Base-by-base conservation (phyloP, 2,888 invertebrate genomes). In the Coleophora deauratella region DNA sequence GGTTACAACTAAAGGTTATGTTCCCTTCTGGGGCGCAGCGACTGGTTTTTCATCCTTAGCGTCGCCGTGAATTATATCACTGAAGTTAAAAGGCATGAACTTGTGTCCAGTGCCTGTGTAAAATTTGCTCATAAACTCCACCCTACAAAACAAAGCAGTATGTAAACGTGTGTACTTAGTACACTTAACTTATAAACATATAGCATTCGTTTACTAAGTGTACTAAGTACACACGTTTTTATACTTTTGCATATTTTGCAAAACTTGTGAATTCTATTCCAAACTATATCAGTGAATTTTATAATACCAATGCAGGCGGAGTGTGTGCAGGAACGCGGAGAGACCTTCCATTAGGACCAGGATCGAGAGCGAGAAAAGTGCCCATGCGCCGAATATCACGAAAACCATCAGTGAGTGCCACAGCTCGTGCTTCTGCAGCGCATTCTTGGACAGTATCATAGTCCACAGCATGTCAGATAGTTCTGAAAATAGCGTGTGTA, bases 91-190 rank as follows among this genome's bases (percentile, higher is more conserved):
- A 1, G 94, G 93, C 13, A 72, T 71, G 66, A 94, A 94, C 2
- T 84, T 68, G 61, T 88, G 87, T 0, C 94, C 94, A 4, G 77
- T 76, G 0, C 93, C 93, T 9, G 63, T 58, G 66, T 93, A 96
- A 75, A 96, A 97, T 72, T 97, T 96, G 71, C 96, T 97, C 89
- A 98, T 97, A 75, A 99, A 99, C 72, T 97, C 96, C 42, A 97
- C 96, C 95, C 95, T 95, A 60, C 57, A 66, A 66, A 89, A 90
- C n/a, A n/a, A n/a, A n/a, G n/a, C n/a, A n/a, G n/a, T n/a, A n/a
- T n/a, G n/a, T n/a, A n/a, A n/a, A n/a, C n/a, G n/a, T n/a, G n/a
- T n/a, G n/a, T n/a, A n/a, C n/a, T n/a, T n/a, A n/a, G n/a, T n/a
- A n/a, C n/a, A n/a, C n/a, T n/a, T n/a, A n/a, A n/a, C n/a, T n/a